A percentile compares a stretch with the other conserved stretches of the same genome.
These are phyloP conservation scores for Ctenomys sociabilis DNA, from an alignment of 2,113 vertebrate species.

Conservation along the genomic window DNA sequence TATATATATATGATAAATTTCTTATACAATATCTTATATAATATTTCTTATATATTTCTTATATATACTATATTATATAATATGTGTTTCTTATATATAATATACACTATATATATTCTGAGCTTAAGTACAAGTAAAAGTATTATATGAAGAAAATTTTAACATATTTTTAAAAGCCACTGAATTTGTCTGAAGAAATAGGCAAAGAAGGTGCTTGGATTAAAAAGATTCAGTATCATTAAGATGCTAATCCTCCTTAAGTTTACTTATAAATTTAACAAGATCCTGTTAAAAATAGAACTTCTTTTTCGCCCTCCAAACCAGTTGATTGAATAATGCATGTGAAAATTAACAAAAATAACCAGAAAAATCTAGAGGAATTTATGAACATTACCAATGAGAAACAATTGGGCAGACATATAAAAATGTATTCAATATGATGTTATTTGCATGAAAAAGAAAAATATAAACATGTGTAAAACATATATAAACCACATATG, in stretches of 20 bases:
- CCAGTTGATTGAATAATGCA: conserved; percentile 72
- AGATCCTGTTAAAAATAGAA: conserved; percentile 75
- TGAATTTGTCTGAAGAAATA: conserved; percentile 64
- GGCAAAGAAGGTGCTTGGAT: conserved; percentile 67
- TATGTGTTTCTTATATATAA: no score
- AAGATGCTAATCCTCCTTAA: conserved; percentile 73
- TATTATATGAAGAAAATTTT: conserved; percentile 47
- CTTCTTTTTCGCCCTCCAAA: conserved; percentile 8
- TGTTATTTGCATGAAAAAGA: conserved; percentile 38
- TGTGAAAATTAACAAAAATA: conserved; percentile 71
- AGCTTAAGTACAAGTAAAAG: conserved; percentile 26
- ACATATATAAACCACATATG: not conserved
- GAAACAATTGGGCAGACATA: conserved; percentile 9
- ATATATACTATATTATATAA: no score
- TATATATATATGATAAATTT: no score
- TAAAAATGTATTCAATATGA: conserved; percentile 19
- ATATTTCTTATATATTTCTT: no score
- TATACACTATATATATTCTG: no score
- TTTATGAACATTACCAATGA: conserved; percentile 58
- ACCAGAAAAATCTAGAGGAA: not conserved
- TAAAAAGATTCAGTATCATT: conserved; percentile 71
- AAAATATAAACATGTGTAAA: not conserved
- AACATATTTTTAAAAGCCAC: conserved; percentile 63
- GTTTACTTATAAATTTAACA: conserved; percentile 79
- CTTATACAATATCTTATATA: no score